Conservation (phyloP, 1,140 invertebrate species). For the Pteromalus puparum region DNA sequence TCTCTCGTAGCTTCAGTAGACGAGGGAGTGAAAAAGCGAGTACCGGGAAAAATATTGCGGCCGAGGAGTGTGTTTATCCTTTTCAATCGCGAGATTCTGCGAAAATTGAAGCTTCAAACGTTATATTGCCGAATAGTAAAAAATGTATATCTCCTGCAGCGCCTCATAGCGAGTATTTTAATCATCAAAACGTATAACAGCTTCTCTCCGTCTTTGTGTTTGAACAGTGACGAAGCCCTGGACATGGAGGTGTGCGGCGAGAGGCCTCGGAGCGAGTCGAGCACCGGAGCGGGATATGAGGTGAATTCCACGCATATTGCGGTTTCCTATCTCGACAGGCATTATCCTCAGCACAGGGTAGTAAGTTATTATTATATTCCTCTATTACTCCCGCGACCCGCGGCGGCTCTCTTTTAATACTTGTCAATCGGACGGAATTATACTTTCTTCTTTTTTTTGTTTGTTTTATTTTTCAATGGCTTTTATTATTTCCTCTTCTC, state of each 20-base stretch:
- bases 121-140: neutral
- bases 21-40: neutral
- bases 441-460: neutral
- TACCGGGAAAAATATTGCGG: neutral
- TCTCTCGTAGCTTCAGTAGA: neutral
- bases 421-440: slow-evolving; percentile 37
- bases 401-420: slow-evolving; percentile 32
- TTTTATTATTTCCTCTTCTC: neutral
- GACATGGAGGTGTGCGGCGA: slow-evolving; percentile 81
- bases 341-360: slow-evolving; percentile 71
- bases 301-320: slow-evolving; percentile 83
- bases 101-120: neutral
- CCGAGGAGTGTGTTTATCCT: neutral
- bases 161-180: neutral
- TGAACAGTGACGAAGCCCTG: slow-evolving; percentile 79
- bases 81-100: neutral
- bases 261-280: slow-evolving; percentile 84
- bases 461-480: neutral
- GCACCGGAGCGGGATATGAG: slow-evolving; percentile 80
- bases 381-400: slow-evolving; percentile 26
- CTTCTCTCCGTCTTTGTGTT: slow-evolving; percentile 23
- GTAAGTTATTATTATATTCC: slow-evolving; percentile 61
- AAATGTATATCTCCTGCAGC: no score
- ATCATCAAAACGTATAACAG: slow-evolving; percentile 44
- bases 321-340: slow-evolving; percentile 73